Percentiles rank a stretch among this genome's conserved stretches.
These are phyloP conservation scores for Patella pellucida DNA, from an alignment of 2,888 invertebrate genomes.

Conservation along the genomic window DNA sequence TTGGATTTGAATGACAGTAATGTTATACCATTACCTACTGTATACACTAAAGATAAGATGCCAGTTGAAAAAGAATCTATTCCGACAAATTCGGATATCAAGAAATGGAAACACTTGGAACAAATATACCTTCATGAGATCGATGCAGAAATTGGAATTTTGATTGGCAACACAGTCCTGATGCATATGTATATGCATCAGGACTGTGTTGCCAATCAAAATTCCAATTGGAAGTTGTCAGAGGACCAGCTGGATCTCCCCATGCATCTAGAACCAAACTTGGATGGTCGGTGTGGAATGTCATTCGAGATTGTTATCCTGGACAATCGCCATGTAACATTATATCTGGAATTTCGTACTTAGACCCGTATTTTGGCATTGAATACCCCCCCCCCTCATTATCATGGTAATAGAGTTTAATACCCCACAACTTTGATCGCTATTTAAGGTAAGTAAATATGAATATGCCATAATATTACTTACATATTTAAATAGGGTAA, in stretches of 20 bases:
- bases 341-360: too few relatives aligned
- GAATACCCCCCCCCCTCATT: too few relatives aligned
- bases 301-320: conserved; percentile 14
- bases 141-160: conserved; percentile 18
- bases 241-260: conserved; percentile 20
- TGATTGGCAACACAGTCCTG: conserved; percentile 22
- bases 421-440: too few relatives aligned
- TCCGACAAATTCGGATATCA: conserved; percentile 20
- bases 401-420: too few relatives aligned
- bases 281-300: background rate
- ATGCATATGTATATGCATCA: too few relatives aligned
- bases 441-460: too few relatives aligned
- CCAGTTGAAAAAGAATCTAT: conserved; percentile 13
- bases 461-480: too few relatives aligned
- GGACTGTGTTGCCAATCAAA: too few relatives aligned
- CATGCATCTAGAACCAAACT: conserved; percentile 8
- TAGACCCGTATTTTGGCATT: too few relatives aligned
- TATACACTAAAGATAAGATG: conserved; percentile 19
- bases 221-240: too few relatives aligned
- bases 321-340: conserved; percentile 23
- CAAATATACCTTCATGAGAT: conserved; percentile 12
- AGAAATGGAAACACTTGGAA: conserved; percentile 15
- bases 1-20: background rate
- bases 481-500: too few relatives aligned
- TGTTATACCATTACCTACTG: background rate